These are phyloP conservation scores for Diarsia rubi DNA, from an alignment of 2,888 invertebrate species.

Conservation along the genomic window DNA sequence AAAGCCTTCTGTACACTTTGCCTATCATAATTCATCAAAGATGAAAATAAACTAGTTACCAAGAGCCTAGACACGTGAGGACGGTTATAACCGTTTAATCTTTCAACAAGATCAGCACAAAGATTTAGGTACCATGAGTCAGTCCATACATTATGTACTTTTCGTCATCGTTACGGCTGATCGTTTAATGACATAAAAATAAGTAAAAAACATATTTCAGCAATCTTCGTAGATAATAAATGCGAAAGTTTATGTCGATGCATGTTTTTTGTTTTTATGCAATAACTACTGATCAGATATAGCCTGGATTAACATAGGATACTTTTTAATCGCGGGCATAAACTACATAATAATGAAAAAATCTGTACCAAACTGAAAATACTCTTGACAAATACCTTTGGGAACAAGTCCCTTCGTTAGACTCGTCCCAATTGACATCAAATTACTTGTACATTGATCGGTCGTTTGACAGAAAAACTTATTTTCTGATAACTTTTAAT, in stretches of 20 bases:
- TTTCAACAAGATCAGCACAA: neutral
- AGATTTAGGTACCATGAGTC: neutral
- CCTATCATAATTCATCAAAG: neutral
- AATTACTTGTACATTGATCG: slow-evolving; percentile 43
- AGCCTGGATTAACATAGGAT: no score
- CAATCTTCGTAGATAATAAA: no score
- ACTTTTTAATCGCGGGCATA: no score
- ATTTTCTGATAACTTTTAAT: slow-evolving; percentile 49
- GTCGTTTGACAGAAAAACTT: slow-evolving; percentile 24
- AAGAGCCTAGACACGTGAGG: neutral
- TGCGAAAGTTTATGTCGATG: no score
- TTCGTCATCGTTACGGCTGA: no score
- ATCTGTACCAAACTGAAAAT: slow-evolving; percentile 5
- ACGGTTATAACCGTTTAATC: neutral
- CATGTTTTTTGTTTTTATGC: neutral
- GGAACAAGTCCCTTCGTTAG: slow-evolving; percentile 39
- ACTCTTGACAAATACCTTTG: slow-evolving; percentile 6
- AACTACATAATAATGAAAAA: neutral
- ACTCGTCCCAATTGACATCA: slow-evolving; percentile 9
- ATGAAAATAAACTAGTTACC: neutral
- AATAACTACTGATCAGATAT: neutral
- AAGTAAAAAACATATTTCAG: no score
- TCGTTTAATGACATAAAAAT: no score
- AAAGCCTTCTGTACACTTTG: neutral
- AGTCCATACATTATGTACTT: no score